A percentile compares a stretch with the other conserved stretches of the same genome.
Evolutionary conservation across 1,140 invertebrate species (phyloP).

Genomic region (Periplaneta americana): DNA sequence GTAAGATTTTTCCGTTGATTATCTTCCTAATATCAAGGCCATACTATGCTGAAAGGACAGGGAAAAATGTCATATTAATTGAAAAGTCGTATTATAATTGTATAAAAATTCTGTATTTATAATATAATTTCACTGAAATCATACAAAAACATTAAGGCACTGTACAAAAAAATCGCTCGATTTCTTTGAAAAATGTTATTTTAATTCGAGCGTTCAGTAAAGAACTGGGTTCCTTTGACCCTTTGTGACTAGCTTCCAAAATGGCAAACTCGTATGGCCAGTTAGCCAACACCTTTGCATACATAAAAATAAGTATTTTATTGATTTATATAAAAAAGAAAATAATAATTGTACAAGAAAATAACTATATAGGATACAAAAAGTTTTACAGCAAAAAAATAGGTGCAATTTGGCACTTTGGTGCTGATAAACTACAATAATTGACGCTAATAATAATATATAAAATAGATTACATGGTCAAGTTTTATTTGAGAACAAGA

Average conservation of each 20-base stretch:
- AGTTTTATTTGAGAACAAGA: neutral
- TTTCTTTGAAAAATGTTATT: conserved; percentile 3
- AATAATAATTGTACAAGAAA: conserved; percentile 3
- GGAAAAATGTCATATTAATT: neutral
- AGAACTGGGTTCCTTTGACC: neutral
- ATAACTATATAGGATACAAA: conserved; percentile 14
- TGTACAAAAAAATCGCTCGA: conserved; percentile 10
- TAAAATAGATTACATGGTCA: neutral
- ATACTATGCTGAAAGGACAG: neutral
- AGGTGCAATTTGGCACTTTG: conserved; percentile 14
- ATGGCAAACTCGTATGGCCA: conserved; percentile 2
- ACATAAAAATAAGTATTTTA: neutral
- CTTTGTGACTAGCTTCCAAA: conserved; percentile 18
- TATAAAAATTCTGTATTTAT: conserved; percentile 16
- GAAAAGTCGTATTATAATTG: conserved; percentile 11
- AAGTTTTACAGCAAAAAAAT: neutral
- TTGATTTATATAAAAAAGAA: conserved; percentile 9
- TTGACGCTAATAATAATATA: neutral
- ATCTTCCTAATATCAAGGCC: too few relatives aligned
- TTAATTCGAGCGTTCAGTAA: neutral
- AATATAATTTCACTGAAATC: conserved; percentile 14
- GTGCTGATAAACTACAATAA: neutral
- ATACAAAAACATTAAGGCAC: conserved; percentile 18
- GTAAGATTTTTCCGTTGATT: too few relatives aligned
- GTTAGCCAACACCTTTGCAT: neutral